phyloP scores from a whole-genome alignment of 2,797 vertebrate genomes.

The Chloroceryle amazona region DNA sequence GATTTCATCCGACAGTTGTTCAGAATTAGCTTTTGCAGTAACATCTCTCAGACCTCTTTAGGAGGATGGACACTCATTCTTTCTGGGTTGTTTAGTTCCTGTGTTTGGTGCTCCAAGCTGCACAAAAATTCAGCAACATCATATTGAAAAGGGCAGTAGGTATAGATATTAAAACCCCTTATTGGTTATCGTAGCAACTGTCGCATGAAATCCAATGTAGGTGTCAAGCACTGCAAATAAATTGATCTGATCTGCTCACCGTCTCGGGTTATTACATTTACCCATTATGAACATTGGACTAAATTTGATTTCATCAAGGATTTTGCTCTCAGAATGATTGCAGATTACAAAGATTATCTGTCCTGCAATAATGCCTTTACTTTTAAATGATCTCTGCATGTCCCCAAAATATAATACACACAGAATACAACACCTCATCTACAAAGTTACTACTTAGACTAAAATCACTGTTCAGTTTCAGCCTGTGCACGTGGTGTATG shows the following conservation, averaged over 20 bases:
- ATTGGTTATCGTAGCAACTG: fast-evolving
- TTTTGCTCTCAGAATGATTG: neutral
- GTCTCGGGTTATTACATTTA: neutral
- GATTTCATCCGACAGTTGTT: neutral
- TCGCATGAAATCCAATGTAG: neutral
- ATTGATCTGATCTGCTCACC: neutral
- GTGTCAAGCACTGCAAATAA: neutral
- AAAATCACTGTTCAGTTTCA: neutral
- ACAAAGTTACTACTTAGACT: neutral
- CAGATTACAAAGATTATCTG: neutral
- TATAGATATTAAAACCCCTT: neutral
- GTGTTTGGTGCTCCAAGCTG: neutral
- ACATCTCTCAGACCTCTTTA: neutral
- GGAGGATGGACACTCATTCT: neutral
- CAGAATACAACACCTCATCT: neutral
- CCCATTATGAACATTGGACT: neutral
- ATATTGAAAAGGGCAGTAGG: neutral
- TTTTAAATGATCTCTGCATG: neutral
- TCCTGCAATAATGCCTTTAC: neutral
- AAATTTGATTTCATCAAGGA: neutral
- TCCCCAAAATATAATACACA: neutral
- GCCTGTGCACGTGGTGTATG: neutral
- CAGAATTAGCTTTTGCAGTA: neutral
- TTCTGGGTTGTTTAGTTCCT: neutral
- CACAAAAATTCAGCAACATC: neutral